Conservation (phyloP, 2,797 vertebrate genomes). For the Hapalemur alaotrensis region DNA sequence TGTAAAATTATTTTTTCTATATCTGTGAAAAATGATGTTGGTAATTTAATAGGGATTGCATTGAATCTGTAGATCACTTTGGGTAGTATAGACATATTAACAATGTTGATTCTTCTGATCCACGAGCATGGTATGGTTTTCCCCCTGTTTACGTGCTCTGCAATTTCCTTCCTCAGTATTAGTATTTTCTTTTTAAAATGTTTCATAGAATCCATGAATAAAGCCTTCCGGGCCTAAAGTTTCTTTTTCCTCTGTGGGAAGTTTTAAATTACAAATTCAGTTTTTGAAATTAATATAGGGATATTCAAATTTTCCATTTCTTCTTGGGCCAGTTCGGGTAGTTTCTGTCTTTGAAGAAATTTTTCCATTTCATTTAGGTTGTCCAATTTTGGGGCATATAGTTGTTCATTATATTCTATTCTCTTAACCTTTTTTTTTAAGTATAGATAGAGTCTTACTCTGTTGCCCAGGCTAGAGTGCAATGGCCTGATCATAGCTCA, state of each 20-base stretch:
- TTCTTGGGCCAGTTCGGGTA: not conserved
- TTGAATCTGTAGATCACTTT: no score
- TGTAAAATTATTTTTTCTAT: no score
- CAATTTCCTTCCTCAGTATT: not conserved
- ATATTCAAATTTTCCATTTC: not conserved
- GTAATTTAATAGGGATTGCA: no score
- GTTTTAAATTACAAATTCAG: not conserved
- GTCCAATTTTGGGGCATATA: not conserved
- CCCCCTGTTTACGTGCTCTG: no score
- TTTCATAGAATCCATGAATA: not conserved
- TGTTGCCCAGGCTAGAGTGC: no score
- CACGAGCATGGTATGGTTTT: no score
- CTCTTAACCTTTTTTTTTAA: not conserved
- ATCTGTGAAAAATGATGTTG: no score
- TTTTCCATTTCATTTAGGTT: not conserved
- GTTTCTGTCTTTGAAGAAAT: not conserved
- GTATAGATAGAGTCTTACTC: no score
- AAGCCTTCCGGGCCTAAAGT: not conserved
- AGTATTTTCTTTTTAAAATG: not conserved
- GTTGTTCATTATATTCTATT: not conserved
- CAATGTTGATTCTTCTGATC: no score
- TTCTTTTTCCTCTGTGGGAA: not conserved
- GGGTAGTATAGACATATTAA: no score
- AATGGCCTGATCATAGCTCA: no score
- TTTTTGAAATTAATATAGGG: not conserved